phyloP scores from a whole-genome alignment of 2,113 vertebrate genomes.

The Leiothrix lutea region DNA sequence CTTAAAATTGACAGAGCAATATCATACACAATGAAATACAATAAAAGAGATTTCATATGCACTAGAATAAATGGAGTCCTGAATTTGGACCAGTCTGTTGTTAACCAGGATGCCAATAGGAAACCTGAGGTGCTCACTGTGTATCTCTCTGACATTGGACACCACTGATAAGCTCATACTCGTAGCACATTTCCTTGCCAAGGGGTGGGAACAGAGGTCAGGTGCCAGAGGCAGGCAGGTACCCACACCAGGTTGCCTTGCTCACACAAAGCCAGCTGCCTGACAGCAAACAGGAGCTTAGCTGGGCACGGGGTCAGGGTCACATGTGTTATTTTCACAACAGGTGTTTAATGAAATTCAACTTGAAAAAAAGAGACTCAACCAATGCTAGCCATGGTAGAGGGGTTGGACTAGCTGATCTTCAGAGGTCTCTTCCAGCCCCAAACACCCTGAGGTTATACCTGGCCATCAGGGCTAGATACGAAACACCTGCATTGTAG shows the following conservation, averaged over 20 bases:
- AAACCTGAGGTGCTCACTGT: neutral
- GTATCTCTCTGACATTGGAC: neutral
- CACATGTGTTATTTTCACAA: neutral
- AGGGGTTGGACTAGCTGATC: neutral
- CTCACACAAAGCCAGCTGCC: neutral
- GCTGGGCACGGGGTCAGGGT: neutral
- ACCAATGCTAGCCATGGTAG: neutral
- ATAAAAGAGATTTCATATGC: neutral
- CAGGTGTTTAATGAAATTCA: neutral
- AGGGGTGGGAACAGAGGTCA: neutral
- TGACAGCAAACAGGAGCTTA: neutral
- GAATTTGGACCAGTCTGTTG: neutral
- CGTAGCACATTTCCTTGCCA: rapidly evolving
- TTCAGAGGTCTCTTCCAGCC: neutral
- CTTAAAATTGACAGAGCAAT: neutral
- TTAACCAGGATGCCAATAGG: neutral
- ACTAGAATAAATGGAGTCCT: neutral
- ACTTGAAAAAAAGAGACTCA: neutral
- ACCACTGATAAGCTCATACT: neutral
- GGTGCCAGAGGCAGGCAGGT: neutral
- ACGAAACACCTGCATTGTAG: neutral
- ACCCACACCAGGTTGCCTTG: rapidly evolving
- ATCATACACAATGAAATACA: neutral
- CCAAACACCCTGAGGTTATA: neutral
- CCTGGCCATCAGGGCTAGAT: neutral